Base-by-base conservation (phyloP, 2,113 vertebrate genomes). In the Cathartes aura region DNA sequence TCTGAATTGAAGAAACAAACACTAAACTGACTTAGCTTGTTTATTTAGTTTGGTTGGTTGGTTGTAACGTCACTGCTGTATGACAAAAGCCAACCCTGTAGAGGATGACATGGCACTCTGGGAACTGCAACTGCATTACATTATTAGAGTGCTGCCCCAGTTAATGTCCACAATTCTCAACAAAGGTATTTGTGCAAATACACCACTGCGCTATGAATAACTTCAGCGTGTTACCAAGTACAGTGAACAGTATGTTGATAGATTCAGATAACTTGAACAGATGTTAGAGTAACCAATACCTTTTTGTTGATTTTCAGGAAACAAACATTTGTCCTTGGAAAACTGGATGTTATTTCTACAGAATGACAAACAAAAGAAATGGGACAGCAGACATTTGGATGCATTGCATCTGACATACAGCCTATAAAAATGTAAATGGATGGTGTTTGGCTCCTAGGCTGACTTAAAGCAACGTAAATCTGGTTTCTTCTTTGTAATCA, bases 21-120 rank as follows among this genome's bases (percentile, higher is more conserved):
- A 40, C 30, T 56, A 45, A 62, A 55, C 8, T 53, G 60, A 82
- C 73, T 48, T 68, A 75, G 60, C 12, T 58, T 43, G 22, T 56
- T 87, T 73, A 56, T 70, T 72, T 73, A 73, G 34, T 72, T 63
- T 73, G 40, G 21, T 43, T 50, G 48, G 30, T 23, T 64, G 36
- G n/a, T 80, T 63, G 10, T 48, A 72, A 64, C 0, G 4, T 58
- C 45, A 60, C 9, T 0, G 0, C 26, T 48, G 8, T 15, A n/a
- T 27, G 38, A 71, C 17, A 91, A 84, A 78, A 2, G 1, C 12
- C 59, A 87, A 20, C 18, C 16, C 36, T 72, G 42, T 30, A 74
- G 19, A 96, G 45, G 15, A 12, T 14, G 26, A 59, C 30, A 15
- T 3, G 18, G 34, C 45, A 52, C 38, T 40, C 55, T 50, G 59